Conservation (phyloP, 2,113 vertebrate species). For the Dendropsophus ebraccatus region DNA sequence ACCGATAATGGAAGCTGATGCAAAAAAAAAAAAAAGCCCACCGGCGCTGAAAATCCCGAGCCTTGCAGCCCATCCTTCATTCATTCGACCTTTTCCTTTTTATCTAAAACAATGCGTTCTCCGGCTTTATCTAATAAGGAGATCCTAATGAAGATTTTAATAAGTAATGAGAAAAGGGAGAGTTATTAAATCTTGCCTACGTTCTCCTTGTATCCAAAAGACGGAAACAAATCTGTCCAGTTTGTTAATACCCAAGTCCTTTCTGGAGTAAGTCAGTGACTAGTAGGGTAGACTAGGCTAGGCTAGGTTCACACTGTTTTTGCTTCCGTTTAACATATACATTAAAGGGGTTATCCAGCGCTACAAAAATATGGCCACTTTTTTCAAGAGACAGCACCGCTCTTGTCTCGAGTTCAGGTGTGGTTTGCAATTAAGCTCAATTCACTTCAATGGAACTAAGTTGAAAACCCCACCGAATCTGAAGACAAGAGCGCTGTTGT, state of each 20-base stretch:
- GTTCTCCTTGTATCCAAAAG: not conserved
- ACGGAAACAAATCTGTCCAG: not conserved
- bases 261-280: not conserved
- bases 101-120: not conserved
- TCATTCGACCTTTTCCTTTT: conserved; percentile 8
- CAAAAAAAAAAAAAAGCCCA: not conserved
- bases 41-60: not conserved
- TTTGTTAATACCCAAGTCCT: not conserved
- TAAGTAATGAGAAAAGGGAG: not conserved
- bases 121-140: not conserved
- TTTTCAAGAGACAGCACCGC: too few relatives aligned
- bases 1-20: not conserved
- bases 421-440: too few relatives aligned
- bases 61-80: not conserved
- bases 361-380: too few relatives aligned
- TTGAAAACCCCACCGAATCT: too few relatives aligned
- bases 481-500: too few relatives aligned
- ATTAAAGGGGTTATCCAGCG: too few relatives aligned
- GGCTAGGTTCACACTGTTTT: too few relatives aligned
- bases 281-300: too few relatives aligned
- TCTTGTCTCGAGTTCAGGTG: too few relatives aligned
- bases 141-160: not conserved
- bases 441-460: too few relatives aligned
- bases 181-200: not conserved
- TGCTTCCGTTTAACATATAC: too few relatives aligned